Evolutionary conservation across 2,888 invertebrate genomes (phyloP).

Genomic region (Hypselothyrea guttata): DNA sequence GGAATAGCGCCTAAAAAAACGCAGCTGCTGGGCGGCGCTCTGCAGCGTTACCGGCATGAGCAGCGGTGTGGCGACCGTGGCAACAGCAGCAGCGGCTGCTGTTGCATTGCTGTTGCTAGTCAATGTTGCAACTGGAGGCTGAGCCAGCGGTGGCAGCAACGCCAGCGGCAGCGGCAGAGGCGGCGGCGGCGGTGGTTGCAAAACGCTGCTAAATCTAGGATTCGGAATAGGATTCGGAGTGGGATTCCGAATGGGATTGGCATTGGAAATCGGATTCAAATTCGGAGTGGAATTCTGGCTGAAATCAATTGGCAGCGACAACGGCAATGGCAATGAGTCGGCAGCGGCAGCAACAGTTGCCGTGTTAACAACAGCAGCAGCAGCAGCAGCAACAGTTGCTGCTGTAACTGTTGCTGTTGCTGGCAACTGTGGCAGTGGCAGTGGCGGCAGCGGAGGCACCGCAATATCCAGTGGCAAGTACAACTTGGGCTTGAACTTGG

Average conservation of each 20-base stretch:
- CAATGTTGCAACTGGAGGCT: constrained; percentile 28
- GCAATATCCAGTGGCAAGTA: constrained; percentile 60
- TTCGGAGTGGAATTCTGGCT: constrained; percentile 37
- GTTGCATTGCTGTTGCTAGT: constrained; percentile 10
- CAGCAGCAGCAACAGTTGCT: constrained; percentile 10
- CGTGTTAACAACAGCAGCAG: constrained; percentile 7
- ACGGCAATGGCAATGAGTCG: constrained; percentile 30
- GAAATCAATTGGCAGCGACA: constrained; percentile 62
- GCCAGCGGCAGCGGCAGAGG: background rate
- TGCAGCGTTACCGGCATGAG: constrained; percentile 73
- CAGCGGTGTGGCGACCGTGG: constrained; percentile 51
- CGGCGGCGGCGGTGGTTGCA: constrained; percentile 21
- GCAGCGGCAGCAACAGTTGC: constrained; percentile 15
- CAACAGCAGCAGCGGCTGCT: constrained; percentile 11
- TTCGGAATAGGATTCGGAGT: constrained; percentile 20
- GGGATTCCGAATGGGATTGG: constrained; percentile 12
- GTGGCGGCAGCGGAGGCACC: constrained; percentile 52
- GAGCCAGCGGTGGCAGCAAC: constrained; percentile 9
- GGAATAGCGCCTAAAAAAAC: constrained; percentile 80
- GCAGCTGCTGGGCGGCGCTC: constrained; percentile 80
- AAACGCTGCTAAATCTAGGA: constrained; percentile 26
- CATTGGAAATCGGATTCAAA: constrained; percentile 15
- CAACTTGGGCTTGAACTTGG: constrained; percentile 53
- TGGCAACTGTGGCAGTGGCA: constrained; percentile 9
- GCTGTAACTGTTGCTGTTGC: too few relatives aligned